Evolutionary conservation across 2,113 vertebrate genomes (phyloP), one percentile per base, ranked within the genome.

Genomic region (Malurus elegans): DNA sequence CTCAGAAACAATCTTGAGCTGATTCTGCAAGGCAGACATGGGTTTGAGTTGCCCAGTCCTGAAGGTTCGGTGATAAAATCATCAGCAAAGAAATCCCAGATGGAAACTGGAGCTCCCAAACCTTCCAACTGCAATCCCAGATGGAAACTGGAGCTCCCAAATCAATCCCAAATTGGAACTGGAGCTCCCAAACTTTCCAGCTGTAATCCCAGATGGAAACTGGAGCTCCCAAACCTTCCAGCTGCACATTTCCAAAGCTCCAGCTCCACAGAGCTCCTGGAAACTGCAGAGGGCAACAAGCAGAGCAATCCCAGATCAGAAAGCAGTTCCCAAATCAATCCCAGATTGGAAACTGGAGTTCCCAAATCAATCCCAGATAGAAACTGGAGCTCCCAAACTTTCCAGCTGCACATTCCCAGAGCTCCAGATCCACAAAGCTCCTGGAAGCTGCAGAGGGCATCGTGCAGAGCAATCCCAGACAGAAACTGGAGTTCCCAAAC

Each of bases 221-320:
- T 5, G 45, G 14, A 87, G 24, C 24, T 69, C 2, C 28, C 13
- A 50, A 51, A 62, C 0, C 0, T 48, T 61, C 56, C 56, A 61
- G 0, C 12, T 42, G 31, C 75, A 42, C 36, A 64, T 64, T 64
- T 24, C 58, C 45, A 48, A 15, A 3, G 25, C 12, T n/a, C 13
- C 51, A 56, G 23, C 9, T 3, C 50, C 51, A 56, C 7, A 38
- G 28, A 82, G 28, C 42, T 86, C 32, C 56, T 32, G 45, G 20
- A 2, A 48, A 24, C 4, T 7, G 20, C 26, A 48, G 2, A 38
- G 15, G 10, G 3, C 3, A 58, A 9, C 1, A 0, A 57, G 8
- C 10, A 34, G 13, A 73, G 18, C 13, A 34, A 45, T 4, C 4
- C 3, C 32, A 74, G 18, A 17, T 21, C 9, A 38, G 38, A 38